Evolutionary conservation across 1,140 invertebrate species (phyloP), one percentile per base, ranked within the genome.

Genomic region (Aphidius ervi): DNA sequence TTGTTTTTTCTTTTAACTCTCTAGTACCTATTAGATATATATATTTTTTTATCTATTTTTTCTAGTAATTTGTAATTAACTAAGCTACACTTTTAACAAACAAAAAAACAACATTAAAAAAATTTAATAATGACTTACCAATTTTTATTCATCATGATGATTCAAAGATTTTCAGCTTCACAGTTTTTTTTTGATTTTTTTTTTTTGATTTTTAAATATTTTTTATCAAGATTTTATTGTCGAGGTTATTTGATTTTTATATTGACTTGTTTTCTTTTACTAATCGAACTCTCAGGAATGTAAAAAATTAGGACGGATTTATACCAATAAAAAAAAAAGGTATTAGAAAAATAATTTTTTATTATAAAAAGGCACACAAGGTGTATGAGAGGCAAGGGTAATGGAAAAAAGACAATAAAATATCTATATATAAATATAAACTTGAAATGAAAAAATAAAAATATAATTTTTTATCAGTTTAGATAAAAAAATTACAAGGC

Each of bases 121-220:
- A 46, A 46, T 47, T 39, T 41, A 7, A 3, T 49, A 16, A 16
- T 6, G 20, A 63, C 61, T 63, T 58, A 63, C 61, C 61, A 45
- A 59, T 20, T 59, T 54, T 49, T 50, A 48, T 54, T 56, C 62
- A 63, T 63, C 56, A 42, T 63, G 56, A 53, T 52, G 20, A 49
- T 53, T 42, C 46, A 43, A 39, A 20, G 42, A 47, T 54, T 47
- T 37, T 47, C 37, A 58, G 39, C n/a, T 45, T 16, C 16, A 16
- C 16, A 16, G 16, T 16, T 6, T n/a, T 20, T 39, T 53, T 10
- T 43, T 20, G 16, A 0, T 6, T n/a, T 20, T 39, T 53, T 10
- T 43, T 20, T 43, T n/a, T 20, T 9, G 10, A 45, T 42, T 43
- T 31, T 56, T 23, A n/a, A 46, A 57, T 46, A 4, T 52, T 52